Conservation (phyloP, 2,113 vertebrate genomes). For the Paradoxurus hermaphroditus region DNA sequence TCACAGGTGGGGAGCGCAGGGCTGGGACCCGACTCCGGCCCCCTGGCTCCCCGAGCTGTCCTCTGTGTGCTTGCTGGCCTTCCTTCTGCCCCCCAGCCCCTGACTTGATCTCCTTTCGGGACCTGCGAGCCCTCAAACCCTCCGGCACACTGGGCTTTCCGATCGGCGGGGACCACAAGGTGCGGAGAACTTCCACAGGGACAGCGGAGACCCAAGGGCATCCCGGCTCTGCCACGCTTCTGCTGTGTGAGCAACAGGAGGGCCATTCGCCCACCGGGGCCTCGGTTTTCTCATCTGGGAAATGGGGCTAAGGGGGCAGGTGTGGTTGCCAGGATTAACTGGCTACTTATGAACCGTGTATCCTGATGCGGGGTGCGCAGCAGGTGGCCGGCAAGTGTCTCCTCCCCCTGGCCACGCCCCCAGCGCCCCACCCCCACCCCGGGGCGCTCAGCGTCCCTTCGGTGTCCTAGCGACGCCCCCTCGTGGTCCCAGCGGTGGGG, state of each 20-base stretch:
- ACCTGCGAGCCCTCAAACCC: accelerated
- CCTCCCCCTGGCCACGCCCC: background rate
- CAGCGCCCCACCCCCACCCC: background rate
- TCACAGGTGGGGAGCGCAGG: background rate
- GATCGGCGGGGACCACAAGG: background rate
- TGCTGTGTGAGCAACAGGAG: background rate
- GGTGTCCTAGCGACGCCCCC: background rate
- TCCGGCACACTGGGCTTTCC: background rate
- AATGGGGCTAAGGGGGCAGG: background rate
- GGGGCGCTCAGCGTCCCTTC: background rate
- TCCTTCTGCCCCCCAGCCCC: background rate
- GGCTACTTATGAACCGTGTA: accelerated
- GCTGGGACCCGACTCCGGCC: too few species aligned
- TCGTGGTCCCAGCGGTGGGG: background rate
- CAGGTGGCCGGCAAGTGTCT: accelerated
- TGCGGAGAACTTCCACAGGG: background rate
- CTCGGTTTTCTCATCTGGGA: background rate
- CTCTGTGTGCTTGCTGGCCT: accelerated
- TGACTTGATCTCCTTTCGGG: background rate
- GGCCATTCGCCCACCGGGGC: accelerated
- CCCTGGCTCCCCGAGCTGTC: accelerated
- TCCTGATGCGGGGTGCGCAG: background rate
- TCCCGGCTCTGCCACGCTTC: accelerated
- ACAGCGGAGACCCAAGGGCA: background rate
- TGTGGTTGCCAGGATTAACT: background rate